A percentile compares a stretch with the other conserved stretches of the same genome.
phyloP scores from a whole-genome alignment of 53 echinoderm and acorn worm species.

The Hippasteria phrygiana region DNA sequence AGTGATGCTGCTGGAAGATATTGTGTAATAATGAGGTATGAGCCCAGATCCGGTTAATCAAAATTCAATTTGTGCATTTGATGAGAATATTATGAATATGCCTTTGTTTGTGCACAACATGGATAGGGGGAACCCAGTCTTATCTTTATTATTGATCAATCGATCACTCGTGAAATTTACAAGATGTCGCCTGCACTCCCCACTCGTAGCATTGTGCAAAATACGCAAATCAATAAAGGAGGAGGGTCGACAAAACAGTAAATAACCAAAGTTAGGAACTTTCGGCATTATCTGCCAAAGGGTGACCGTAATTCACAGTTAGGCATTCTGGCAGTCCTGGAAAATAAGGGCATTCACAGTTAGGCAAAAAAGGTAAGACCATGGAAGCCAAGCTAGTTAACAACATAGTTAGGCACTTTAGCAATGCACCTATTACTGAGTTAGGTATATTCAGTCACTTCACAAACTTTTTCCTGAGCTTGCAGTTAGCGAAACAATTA shows the following conservation, averaged over 20 bases:
- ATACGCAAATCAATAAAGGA: too few species aligned
- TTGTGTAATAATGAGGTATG: background rate
- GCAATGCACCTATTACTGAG: background rate
- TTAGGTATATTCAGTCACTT: background rate
- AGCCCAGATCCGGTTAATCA: constrained; percentile 4
- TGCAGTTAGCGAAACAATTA: too few species aligned
- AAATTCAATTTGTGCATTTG: constrained; percentile 49
- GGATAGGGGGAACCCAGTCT: background rate
- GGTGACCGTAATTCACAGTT: background rate
- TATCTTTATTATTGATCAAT: background rate
- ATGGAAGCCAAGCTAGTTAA: background rate
- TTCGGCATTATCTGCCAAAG: background rate
- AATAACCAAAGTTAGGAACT: background rate
- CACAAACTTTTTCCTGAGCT: too few species aligned
- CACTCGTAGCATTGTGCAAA: too few species aligned
- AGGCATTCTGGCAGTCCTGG: background rate
- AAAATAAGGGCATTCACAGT: too few species aligned
- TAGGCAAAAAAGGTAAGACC: too few species aligned
- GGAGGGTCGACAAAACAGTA: background rate
- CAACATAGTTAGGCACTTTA: background rate
- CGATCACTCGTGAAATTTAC: background rate
- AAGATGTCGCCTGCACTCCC: background rate
- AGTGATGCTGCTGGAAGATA: background rate
- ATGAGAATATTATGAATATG: constrained; percentile 2
- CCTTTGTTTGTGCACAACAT: constrained; percentile 7